Base-by-base conservation (phyloP, 2,113 vertebrate genomes). In the Ginglymostoma cirratum region DNA sequence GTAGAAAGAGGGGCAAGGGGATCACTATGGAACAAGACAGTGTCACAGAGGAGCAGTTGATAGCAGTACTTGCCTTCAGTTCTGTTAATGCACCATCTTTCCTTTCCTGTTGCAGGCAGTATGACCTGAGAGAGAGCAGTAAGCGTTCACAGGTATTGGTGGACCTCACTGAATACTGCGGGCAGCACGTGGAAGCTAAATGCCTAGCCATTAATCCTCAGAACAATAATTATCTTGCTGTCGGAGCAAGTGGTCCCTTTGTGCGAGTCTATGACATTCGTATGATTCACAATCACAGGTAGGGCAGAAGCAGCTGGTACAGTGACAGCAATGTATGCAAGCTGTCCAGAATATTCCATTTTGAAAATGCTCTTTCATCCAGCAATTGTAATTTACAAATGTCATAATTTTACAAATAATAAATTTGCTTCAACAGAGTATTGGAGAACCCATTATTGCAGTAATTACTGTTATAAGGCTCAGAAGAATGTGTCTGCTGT, bases 261-360 rank as follows among this genome's bases (percentile, higher is more conserved):
- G 99, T 99, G 94, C 98, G 99, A 30, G 99, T 99, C 86, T 99
- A 99, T 2, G 99, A 99, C 97, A 99, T 99, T 87, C 98, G 99
- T 96, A 99, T 99, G 99, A 99, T 99, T 97, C 98, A 99, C 97
- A 99, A 99, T 97, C 98, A 99, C 98, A 99, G 99, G 99, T 99
- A 69, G 96, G 4, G 72, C 0, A n/a, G 0, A 12, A 92, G 90
- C 72, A 65, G n/a, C 65, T 83, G 42, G 0, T 95, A 94, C 69
- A 70, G 24, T 34, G 23, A 30, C 2, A 52, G 30, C 87, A 14
- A 61, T 1, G 38, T 86, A 7, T 86, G 21, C 38, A 76, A 5
- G 86, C 86, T 89, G 12, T 89, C 30, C 86, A 55, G 23, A 52
- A 89, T 12, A 30, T 55, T 48, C 86, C 27, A 15, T 30, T 52